Base-by-base conservation (phyloP, 1,140 invertebrate genomes). In the Trachymyrmex septentrionalis region DNA sequence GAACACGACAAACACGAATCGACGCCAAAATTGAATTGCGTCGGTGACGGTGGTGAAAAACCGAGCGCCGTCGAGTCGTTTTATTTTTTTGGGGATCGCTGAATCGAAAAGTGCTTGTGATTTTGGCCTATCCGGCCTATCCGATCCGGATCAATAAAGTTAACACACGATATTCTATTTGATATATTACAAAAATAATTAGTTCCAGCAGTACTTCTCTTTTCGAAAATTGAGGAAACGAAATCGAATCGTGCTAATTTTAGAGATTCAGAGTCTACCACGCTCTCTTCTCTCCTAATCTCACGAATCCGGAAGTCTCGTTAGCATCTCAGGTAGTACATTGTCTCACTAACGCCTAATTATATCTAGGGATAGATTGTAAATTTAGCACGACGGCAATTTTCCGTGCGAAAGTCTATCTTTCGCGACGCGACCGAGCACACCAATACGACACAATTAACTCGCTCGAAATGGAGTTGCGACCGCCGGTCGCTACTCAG, bases 1-100 rank as follows among this genome's bases (percentile, higher is more conserved):
- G 80, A 61, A 84, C 80, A 84, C 55, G 80, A 84, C 80, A 73
- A 84, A 84, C 69, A 84, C 38, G 80, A 73, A 73, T 75, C 80
- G 44, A 73, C 69, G 53, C 57, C 69, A 38, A 75, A 84, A 84
- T 84, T 84, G 80, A 84, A 84, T 84, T 84, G 80, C 69, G 27
- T 2, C 69, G n/a, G 67, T 75, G 69, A 84, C 69, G 80, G 44
- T 75, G 21, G 69, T 48, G 12, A 75, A 84, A 84, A 84, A 71
- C 67, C 55, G 80, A 30, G 53, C 55, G 80, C n/a, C 16, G 53
- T 3, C 55, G 30, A 44, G 5, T 48, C 44, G 12, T 34, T 55
- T 61, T 84, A 48, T 84, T 73, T 84, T 84, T 84, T 75, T 55
- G 38, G 55, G 21, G 55, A 61, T 84, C 38, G 69, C 38, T 27